A percentile compares a stretch with the other conserved stretches of the same genome.
phyloP scores from a whole-genome alignment of 2,113 vertebrate genomes.

The Gadus macrocephalus region DNA sequence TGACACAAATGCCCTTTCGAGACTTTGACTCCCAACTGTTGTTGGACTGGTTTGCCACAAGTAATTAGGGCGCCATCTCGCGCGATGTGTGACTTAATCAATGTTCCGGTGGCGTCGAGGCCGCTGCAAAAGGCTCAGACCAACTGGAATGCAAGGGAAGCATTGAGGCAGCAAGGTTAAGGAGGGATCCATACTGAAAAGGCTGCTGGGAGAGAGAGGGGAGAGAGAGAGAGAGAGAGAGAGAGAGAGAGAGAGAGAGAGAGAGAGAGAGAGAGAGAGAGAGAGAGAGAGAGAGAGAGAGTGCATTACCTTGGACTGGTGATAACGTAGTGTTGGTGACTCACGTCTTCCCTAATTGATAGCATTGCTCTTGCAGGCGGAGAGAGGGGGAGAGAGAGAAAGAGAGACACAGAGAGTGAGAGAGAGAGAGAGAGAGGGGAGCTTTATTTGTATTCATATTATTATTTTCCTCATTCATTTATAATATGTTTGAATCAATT shows the following conservation, averaged over 20 bases:
- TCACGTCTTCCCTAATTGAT: constrained; percentile 27
- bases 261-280: too few species aligned
- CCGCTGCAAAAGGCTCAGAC: constrained; percentile 50
- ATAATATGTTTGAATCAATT: too few species aligned
- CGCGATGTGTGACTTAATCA: constrained; percentile 62
- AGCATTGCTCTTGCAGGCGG: constrained; percentile 21
- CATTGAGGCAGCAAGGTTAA: constrained; percentile 43
- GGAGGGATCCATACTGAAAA: constrained; percentile 53
- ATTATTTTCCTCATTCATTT: too few species aligned
- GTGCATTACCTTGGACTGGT: constrained; percentile 37
- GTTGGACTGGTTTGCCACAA: constrained; percentile 41
- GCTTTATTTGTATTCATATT: too few species aligned
- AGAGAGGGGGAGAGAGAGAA: too few species aligned
- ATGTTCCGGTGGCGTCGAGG: constrained; percentile 54
- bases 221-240: constrained; percentile 6
- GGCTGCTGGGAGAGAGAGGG: constrained; percentile 26
- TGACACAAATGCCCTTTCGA: not conserved
- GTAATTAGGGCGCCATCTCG: constrained; percentile 57
- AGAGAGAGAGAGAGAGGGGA: too few species aligned
- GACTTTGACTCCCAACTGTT: constrained; percentile 10
- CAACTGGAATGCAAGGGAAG: constrained; percentile 44
- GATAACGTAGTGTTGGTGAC: constrained; percentile 26
- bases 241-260: too few species aligned
- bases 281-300: not conserved
- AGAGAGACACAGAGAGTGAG: too few species aligned